Percentiles rank a stretch among this genome's conserved stretches.
phyloP scores from a whole-genome alignment of 2,797 vertebrate genomes.

The Epinephelus malabaricus region DNA sequence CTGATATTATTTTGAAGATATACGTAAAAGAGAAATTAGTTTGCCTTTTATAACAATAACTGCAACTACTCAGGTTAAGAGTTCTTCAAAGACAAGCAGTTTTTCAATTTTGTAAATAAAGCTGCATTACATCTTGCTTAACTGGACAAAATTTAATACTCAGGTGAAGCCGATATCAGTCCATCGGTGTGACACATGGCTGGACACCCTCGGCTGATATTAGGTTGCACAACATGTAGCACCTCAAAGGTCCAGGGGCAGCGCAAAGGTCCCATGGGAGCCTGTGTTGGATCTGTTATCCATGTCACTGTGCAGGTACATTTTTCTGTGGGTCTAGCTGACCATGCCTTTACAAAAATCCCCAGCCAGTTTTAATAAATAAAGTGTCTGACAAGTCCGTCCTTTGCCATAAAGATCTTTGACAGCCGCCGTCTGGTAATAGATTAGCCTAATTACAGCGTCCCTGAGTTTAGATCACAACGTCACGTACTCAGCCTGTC shows the following conservation, averaged over 20 bases:
- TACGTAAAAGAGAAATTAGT: background rate
- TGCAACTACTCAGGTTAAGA: background rate
- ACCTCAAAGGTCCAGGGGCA: constrained; percentile 51
- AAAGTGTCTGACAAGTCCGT: constrained; percentile 89
- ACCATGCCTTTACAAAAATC: constrained; percentile 56
- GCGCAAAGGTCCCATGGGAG: constrained; percentile 40
- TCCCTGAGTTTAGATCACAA: constrained; percentile 95
- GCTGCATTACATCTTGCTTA: background rate
- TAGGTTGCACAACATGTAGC: constrained; percentile 41
- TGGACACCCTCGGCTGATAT: constrained; percentile 22
- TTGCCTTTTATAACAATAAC: background rate
- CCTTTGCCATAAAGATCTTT: constrained; percentile 94
- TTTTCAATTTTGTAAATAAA: background rate
- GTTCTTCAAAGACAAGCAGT: background rate
- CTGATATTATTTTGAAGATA: background rate
- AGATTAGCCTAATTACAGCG: constrained; percentile 97
- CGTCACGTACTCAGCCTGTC: constrained; percentile 87
- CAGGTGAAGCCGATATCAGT: constrained; percentile 4
- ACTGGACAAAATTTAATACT: constrained; percentile 14
- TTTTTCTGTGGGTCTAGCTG: constrained; percentile 50
- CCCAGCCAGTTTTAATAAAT: constrained; percentile 77
- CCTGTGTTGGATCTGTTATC: constrained; percentile 22
- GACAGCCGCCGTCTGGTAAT: constrained; percentile 93
- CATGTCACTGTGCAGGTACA: constrained; percentile 20
- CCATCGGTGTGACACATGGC: constrained; percentile 1